Conservation (phyloP, 2,113 vertebrate species). For the Merops nubicus region DNA sequence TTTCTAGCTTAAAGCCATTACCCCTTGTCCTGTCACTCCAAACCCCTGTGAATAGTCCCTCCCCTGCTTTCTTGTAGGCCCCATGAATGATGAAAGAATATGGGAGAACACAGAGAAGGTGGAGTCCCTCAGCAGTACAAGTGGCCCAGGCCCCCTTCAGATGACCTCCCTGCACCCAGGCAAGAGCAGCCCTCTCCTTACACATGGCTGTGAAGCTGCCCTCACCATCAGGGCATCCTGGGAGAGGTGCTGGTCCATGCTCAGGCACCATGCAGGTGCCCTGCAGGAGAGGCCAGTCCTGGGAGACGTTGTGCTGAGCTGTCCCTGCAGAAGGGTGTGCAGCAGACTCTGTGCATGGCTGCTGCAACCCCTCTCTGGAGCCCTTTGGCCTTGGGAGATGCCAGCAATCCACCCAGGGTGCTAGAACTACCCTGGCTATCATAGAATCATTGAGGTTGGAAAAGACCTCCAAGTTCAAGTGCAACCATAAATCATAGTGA, state of each 20-base stretch:
- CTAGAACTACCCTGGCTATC: not conserved
- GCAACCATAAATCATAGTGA: no score
- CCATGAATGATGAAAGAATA: no score
- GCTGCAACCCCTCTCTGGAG: not conserved
- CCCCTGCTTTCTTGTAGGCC: no score
- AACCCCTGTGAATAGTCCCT: no score
- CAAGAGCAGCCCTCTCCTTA: not conserved
- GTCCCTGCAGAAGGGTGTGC: not conserved
- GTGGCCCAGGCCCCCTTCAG: not conserved
- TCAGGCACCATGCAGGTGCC: fast-evolving
- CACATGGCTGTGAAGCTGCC: not conserved
- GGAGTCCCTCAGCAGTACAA: not conserved
- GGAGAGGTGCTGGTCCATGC: not conserved
- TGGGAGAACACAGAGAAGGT: not conserved
- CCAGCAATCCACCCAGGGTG: not conserved
- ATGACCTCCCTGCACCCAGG: not conserved
- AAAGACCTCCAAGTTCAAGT: no score
- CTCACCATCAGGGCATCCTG: not conserved
- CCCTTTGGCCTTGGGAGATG: not conserved
- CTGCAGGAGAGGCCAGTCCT: not conserved
- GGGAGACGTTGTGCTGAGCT: not conserved
- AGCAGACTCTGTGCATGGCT: no score
- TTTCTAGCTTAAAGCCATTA: no score
- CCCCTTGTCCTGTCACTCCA: no score
- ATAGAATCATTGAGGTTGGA: no score